Evolutionary conservation across 2,888 invertebrate species (phyloP).

Genomic region (Trichogramma dendrolimi): DNA sequence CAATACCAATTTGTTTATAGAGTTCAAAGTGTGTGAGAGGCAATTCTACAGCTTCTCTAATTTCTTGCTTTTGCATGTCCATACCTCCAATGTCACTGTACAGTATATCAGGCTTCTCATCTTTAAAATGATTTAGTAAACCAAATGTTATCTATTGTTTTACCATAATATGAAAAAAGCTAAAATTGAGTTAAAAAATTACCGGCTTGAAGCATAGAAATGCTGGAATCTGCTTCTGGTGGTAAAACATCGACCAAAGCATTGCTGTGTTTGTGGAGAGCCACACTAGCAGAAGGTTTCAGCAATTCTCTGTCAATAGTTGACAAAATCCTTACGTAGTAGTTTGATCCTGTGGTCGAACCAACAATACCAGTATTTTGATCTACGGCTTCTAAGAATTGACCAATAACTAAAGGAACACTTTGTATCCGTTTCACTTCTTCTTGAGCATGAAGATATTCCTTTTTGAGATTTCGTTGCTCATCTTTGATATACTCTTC

Average conservation of each 20-base stretch:
- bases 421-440: constrained; percentile 98
- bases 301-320: constrained; percentile 96
- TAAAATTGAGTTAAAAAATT: constrained; percentile 31
- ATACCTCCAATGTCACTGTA: constrained; percentile 99
- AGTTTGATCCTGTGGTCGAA: constrained; percentile 98
- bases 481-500: constrained; percentile 99
- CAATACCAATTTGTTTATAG: constrained; percentile 98
- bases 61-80: constrained; percentile 99
- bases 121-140: constrained; percentile 50
- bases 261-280: constrained; percentile 98
- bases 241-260: constrained; percentile 98
- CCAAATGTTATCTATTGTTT: not conserved
- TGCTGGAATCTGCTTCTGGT: constrained; percentile 98
- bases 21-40: constrained; percentile 97
- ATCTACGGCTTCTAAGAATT: constrained; percentile 98
- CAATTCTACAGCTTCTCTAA: constrained; percentile 95
- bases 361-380: constrained; percentile 99
- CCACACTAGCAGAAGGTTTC: constrained; percentile 97
- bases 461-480: constrained; percentile 96
- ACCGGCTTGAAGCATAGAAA: constrained; percentile 95
- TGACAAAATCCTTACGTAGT: constrained; percentile 96
- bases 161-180: not conserved
- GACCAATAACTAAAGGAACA: constrained; percentile 97
- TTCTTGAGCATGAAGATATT: constrained; percentile 96
- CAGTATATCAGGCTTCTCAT: constrained; percentile 96